Conservation (phyloP, 2,113 vertebrate genomes). For the Gambusia affinis region DNA sequence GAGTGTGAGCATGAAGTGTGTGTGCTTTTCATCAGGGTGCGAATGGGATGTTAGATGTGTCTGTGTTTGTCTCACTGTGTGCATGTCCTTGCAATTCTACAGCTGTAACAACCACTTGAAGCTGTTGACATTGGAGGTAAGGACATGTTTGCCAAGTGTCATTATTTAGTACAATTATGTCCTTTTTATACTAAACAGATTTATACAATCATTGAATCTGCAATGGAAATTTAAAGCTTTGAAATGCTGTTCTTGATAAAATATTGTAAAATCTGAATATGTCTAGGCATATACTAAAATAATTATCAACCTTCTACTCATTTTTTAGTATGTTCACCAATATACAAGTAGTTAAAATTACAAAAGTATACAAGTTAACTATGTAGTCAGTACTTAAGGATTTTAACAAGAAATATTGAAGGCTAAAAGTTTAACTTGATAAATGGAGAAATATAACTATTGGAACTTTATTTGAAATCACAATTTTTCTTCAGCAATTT, state of each 20-base stretch:
- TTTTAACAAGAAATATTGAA: too few species aligned
- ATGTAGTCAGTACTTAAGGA: too few species aligned
- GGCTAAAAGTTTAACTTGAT: too few species aligned
- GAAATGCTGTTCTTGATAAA: neutral
- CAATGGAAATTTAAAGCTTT: neutral
- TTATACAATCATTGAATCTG: neutral
- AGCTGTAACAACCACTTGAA: neutral
- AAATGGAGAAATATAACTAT: neutral
- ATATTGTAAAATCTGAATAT: neutral
- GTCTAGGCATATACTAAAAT: neutral
- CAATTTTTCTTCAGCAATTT: neutral
- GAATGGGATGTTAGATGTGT: slow-evolving; percentile 38
- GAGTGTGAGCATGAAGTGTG: slow-evolving; percentile 30
- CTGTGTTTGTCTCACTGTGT: slow-evolving; percentile 5
- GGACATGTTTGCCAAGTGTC: slow-evolving; percentile 12
- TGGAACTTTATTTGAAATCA: neutral
- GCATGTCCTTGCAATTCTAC: slow-evolving; percentile 16
- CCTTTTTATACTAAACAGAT: neutral
- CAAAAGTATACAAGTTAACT: too few species aligned
- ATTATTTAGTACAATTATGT: slow-evolving; percentile 11
- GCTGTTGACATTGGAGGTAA: slow-evolving; percentile 3
- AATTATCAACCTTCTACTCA: neutral
- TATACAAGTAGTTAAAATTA: neutral
- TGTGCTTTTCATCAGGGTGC: slow-evolving; percentile 34
- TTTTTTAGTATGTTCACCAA: neutral